Evolutionary conservation across 2,797 vertebrate genomes (phyloP), one percentile per base, ranked within the genome.

Genomic region (Tadarida brasiliensis): DNA sequence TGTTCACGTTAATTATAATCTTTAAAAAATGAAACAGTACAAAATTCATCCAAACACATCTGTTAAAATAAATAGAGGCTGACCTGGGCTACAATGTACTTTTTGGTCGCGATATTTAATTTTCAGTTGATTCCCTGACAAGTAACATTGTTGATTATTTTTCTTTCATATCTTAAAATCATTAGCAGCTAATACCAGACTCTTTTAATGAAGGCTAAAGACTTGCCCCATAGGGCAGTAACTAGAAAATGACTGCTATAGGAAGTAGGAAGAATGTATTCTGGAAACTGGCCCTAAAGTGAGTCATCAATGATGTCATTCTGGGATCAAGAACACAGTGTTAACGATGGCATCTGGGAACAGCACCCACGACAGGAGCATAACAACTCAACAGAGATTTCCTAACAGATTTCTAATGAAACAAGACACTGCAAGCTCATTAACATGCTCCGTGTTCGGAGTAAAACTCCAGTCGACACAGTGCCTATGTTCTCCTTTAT

Each of bases 181-280:
- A 91, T 76, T 11, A 81, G 47, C 68, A 94, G 86, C 76, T 96
- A 96, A 96, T 26, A 92, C 9, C 30, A 65, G 14, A 59, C 33
- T 80, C 90, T 91, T 97, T 92, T 85, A 91, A 93, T 26, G 39
- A 77, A 85, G 11, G 20, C 97, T 95, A 94, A 94, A 98, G 91
- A 96, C 47, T 54, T 73, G 82, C 47, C 91, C 54, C 87, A 57
- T 8, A 63, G 28, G 81, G 17, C 24, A n/a, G 30, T 67, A 92
- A 81, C 63, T 61, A 90, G 57, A 93, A 95, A 95, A 97, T 14
- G 85, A 96, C n/a, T 65, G 44, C 20, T 85, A 59, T 11, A 88
- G 73, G 7, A 95, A 97, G 90, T 47, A 93, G 47, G 47, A 78
- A 44, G 73, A 71, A 59, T 4, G 5, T 3, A 24, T 47, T 82